Evolutionary conservation across 1,140 invertebrate genomes (phyloP), one percentile per base, ranked within the genome.

Genomic region (Hirudo medicinalis): DNA sequence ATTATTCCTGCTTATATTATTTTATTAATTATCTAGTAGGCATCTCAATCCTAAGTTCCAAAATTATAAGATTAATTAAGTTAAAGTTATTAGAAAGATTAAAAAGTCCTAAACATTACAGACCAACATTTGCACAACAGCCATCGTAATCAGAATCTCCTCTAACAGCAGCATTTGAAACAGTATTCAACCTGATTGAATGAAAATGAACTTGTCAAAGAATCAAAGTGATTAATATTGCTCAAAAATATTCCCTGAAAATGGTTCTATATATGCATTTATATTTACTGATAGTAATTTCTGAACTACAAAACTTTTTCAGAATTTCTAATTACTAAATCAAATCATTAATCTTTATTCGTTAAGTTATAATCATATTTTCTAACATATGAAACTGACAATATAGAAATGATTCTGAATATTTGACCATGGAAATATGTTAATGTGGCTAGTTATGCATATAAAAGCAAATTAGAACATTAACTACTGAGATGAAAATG

Each of bases 111-210:
- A 63, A 63, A 63, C 8, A 2, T 25, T 9, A 63, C 22, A 25
- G 22, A 63, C 57, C 57, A 63, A 32, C 11, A 63, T 63, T 63
- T 22, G 22, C 29, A 15, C 57, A 63, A 63, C 8, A 63, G 29
- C 29, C 57, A 13, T 63, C 57, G 19, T 63, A 22, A 25, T 63
- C 57, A 2, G 43, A 49, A 63, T 63, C 57, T 25, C 57, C 57
- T 63, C 57, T 63, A 63, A 63, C 57, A 63, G 57, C 57, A 25
- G 57, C 22, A 25, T 25, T 25, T 13, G 57, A 32, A n/a, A 63
- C 57, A 63, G 29, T 32, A 20, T 63, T 63, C 19, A 63, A 63
- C 57, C 57, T 63, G 57, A 32, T 63, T 13, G 19, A 63, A 11
- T 25, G 29, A 63, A n/a, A 25, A 25, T 22, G 22, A 63, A 9